These are phyloP conservation scores for Drosophila tsacasi DNA, from an alignment of 1,140 invertebrate genomes.

Conservation along the genomic window DNA sequence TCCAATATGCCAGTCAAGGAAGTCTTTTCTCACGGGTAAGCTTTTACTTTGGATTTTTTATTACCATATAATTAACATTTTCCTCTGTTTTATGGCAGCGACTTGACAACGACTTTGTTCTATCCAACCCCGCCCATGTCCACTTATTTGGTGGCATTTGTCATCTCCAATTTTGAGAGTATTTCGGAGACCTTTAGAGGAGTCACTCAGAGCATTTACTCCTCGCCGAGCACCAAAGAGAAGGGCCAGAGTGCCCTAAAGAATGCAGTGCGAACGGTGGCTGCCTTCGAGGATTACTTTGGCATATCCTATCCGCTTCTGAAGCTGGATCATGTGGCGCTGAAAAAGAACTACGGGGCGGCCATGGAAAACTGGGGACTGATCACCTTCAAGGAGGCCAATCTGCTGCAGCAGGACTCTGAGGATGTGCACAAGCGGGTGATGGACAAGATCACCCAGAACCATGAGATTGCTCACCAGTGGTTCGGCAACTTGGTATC, in stretches of 20 bases:
- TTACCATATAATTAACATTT: not conserved
- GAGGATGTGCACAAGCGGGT: slow-evolving; percentile 32
- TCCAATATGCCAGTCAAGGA: slow-evolving; percentile 87
- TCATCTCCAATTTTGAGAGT: slow-evolving; percentile 88
- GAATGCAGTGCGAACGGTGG: slow-evolving; percentile 86
- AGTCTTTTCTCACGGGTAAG: slow-evolving; percentile 49
- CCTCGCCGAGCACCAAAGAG: slow-evolving; percentile 87
- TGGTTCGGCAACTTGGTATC: slow-evolving; percentile 91
- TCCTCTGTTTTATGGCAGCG: slow-evolving; percentile 26
- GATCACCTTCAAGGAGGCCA: slow-evolving; percentile 88
- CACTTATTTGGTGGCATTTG: slow-evolving; percentile 91
- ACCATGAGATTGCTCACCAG: slow-evolving; percentile 89
- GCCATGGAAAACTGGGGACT: slow-evolving; percentile 96
- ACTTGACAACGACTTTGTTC: slow-evolving; percentile 84
- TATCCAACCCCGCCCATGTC: slow-evolving; percentile 89
- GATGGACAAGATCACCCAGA: slow-evolving; percentile 79
- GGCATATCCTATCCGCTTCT: slow-evolving; percentile 85
- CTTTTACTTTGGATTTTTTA: not conserved
- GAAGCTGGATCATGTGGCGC: slow-evolving; percentile 90
- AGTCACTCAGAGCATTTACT: slow-evolving; percentile 87
- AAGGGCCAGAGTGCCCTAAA: slow-evolving; percentile 87
- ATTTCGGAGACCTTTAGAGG: slow-evolving; percentile 67
- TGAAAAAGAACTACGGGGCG: slow-evolving; percentile 92
- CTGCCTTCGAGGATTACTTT: slow-evolving; percentile 86
- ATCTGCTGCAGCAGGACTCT: slow-evolving; percentile 26